Base-by-base conservation (phyloP, 2,113 vertebrate genomes). In the Gopherus flavomarginatus region DNA sequence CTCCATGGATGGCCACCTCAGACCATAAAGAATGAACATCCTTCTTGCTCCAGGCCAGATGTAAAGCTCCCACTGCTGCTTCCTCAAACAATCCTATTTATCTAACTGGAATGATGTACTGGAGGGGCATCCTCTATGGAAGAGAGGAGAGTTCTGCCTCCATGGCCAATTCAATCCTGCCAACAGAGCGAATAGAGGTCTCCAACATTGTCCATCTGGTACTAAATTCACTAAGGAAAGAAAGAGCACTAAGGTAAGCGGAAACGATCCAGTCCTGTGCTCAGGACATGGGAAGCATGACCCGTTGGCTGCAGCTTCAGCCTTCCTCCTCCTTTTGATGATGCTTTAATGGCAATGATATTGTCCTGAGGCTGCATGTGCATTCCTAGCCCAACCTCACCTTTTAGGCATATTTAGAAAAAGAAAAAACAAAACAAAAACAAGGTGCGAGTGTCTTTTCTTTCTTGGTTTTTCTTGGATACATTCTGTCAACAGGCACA, bases 341-440 rank as follows among this genome's bases (percentile, higher is more conserved):
- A n/a, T 50, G 19, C 79, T 53, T 81, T 50, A 81, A 81, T 53
- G 49, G 79, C 5, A 6, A 50, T 81, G 49, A n/a, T 53, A 49
- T 52, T 81, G 78, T 31, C 31, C 35, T 81, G 5, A 52, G 49
- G 19, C 49, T 52, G 29, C 5, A 35, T 31, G 16, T n/a, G 31
- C 11, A 21, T 81, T 35, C 79, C 49, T 35, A 49, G 19, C 79
- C 17, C 31, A 50, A n/a, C 50, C 75, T 81, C 47, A 42, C 82
- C 90, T 88, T 86, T 90, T 62, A 85, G 65, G 80, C 83, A 50
- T 77, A 65, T 95, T 86, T 90, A 82, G 49, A 86, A 17, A 85
- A 89, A 96, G 80, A 88, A 62, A 92, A 59, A 93, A 44, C 96
- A 90, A 87, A 89, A 87, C 50, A 96, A 90, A 87, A 89, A 87